Base-by-base conservation (phyloP, 2,888 invertebrate genomes). In the Galeopsomyia nigrocyanea region DNA sequence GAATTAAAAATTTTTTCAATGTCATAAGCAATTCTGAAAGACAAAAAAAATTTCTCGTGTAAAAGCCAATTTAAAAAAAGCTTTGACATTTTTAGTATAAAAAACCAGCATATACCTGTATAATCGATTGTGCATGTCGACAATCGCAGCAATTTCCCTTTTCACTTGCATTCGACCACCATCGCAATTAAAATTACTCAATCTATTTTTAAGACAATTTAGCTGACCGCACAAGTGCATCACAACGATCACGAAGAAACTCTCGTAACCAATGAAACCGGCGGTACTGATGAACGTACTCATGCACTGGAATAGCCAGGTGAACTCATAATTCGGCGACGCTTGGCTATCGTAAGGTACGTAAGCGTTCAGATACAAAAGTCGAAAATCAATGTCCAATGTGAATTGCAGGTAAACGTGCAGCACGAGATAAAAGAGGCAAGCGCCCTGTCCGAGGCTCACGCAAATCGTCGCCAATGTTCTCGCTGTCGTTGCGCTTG, bases 1-100 rank as follows among this genome's bases (percentile, higher is more conserved):
- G 68, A 31, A 63, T 79, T 82, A 75, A 81, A 82, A 39, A 75
- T 77, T 7, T 77, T 70, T 50, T 82, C 81, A 49, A 81, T 79
- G 26, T 71, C 75, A 55, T 71, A 67, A 16, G 75, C 76, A 60
- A 78, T 78, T 63, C 81, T 39, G 39, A 39, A 39, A 39, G 39
- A 39, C 7, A 9, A 53, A 26, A 26, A 26, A n/a, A n/a, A n/a
- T n/a, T n/a, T n/a, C n/a, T 26, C 26, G 5, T 26, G 2, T 26
- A 26, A 26, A 26, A 26, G 2, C 5, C 5, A 26, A 26, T 26
- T 26, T 26, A 26, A 26, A 3, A 26, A 26, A 26, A 26, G 17
- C 1, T 6, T 7, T 53, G n/a, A 53, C 6, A 17, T 19, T 7
- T 53, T 21, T 3, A 21, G 17, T 21, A 53, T 53, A 7, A 6